Evolutionary conservation across 64 coral and sea anemone species (phyloP).

Genomic region (Dendronephthya gigantea): DNA sequence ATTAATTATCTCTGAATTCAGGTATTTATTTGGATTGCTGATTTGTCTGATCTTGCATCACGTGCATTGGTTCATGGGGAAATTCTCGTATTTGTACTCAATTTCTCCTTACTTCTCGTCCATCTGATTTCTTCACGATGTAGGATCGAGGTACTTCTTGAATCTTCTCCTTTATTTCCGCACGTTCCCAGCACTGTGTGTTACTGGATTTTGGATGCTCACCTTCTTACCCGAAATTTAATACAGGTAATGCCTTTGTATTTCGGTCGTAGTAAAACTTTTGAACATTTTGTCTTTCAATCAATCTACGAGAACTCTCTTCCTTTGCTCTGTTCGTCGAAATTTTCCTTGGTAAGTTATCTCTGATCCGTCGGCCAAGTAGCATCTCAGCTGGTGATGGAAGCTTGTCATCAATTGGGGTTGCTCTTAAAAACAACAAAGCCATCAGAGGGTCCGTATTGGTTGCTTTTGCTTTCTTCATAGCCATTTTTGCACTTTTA

Average conservation of each 20-base stretch:
- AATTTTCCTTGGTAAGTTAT: conserved; percentile 39
- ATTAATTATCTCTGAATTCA: no score
- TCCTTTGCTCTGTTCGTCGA: conserved; percentile 26
- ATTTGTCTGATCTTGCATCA: no score
- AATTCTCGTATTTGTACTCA: conserved; percentile 24
- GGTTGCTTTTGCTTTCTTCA: neutral
- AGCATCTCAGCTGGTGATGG: conserved; percentile 50
- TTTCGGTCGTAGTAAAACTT: conserved; percentile 41
- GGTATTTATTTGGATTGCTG: no score
- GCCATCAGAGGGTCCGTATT: neutral
- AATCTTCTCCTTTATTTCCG: conserved; percentile 38
- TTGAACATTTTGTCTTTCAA: conserved; percentile 37
- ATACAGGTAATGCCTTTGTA: conserved; percentile 25
- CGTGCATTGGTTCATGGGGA: no score
- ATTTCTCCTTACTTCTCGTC: conserved; percentile 23
- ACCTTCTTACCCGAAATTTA: conserved; percentile 31
- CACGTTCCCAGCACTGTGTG: conserved; percentile 38
- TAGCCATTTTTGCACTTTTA: neutral
- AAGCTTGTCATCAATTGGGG: conserved; percentile 30
- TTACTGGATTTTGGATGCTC: conserved; percentile 33
- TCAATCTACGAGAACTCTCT: conserved; percentile 38
- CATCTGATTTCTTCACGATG: conserved; percentile 22
- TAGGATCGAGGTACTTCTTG: conserved; percentile 6
- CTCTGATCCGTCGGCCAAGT: conserved; percentile 22
- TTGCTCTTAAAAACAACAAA: neutral